Percentiles rank a stretch among this genome's conserved stretches.
These are phyloP conservation scores for Amblyornis subalaris DNA, from an alignment of 2,113 vertebrate species.

Conservation along the genomic window DNA sequence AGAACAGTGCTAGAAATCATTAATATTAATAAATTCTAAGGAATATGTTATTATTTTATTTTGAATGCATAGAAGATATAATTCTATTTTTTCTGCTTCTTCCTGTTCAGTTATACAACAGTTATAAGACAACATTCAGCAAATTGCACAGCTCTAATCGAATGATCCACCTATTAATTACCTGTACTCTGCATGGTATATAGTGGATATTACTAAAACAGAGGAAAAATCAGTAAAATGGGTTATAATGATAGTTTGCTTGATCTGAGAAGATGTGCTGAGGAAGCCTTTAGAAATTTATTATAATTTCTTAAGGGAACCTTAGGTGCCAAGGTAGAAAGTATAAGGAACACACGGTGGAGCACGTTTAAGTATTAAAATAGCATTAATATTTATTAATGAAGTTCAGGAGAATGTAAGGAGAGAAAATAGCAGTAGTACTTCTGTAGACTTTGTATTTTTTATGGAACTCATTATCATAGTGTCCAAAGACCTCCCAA, in stretches of 20 bases:
- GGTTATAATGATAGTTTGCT: neutral
- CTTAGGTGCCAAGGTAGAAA: neutral
- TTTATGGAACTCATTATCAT: slow-evolving; percentile 15
- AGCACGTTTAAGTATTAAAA: slow-evolving; percentile 53
- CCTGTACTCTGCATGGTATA: neutral
- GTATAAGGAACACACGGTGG: neutral
- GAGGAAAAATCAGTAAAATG: neutral
- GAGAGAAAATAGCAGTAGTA: neutral
- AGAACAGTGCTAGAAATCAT: neutral
- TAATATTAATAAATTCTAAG: neutral
- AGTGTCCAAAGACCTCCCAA: neutral
- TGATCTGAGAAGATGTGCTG: neutral
- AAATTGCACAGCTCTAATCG: neutral
- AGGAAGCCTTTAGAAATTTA: neutral
- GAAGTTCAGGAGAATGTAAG: neutral
- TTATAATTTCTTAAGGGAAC: neutral
- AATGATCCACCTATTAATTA: neutral
- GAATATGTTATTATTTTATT: neutral
- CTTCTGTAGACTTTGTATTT: neutral
- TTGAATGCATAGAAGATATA: neutral
- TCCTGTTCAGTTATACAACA: neutral
- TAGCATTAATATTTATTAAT: slow-evolving; percentile 53
- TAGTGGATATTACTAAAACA: neutral
- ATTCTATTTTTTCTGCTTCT: neutral
- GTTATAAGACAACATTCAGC: neutral